phyloP scores from a whole-genome alignment of 2,113 vertebrate species.

The Spea multiplicata region DNA sequence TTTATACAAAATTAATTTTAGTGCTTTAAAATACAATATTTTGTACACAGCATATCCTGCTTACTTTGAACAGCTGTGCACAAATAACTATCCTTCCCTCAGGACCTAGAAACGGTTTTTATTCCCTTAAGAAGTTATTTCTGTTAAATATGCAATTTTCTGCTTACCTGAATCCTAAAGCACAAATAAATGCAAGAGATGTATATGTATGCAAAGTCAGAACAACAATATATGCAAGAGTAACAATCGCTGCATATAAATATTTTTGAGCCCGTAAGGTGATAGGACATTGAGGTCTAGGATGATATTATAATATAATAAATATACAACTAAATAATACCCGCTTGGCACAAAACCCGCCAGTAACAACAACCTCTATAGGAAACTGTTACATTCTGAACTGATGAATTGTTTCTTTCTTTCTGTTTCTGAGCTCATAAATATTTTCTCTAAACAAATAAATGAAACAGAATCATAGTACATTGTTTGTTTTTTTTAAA shows the following conservation, averaged over 20 bases:
- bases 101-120: slow-evolving; percentile 16
- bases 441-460: too few relatives aligned
- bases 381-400: too few relatives aligned
- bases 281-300: background rate
- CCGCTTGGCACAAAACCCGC: too few relatives aligned
- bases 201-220: slow-evolving; percentile 1
- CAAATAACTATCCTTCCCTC: slow-evolving; percentile 27
- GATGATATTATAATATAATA: too few relatives aligned
- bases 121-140: slow-evolving; percentile 14
- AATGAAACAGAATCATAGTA: too few relatives aligned
- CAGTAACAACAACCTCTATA: too few relatives aligned
- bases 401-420: too few relatives aligned
- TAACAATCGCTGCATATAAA: background rate
- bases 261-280: background rate
- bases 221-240: slow-evolving; percentile 2
- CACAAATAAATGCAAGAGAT: slow-evolving; percentile 16
- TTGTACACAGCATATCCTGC: background rate
- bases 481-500: too few relatives aligned
- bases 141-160: slow-evolving; percentile 39
- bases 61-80: slow-evolving; percentile 17
- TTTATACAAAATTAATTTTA: background rate
- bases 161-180: slow-evolving; percentile 33
- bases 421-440: too few relatives aligned
- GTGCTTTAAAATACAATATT: slow-evolving; percentile 27
- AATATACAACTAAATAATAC: too few relatives aligned